Evolutionary conservation across 2,113 vertebrate species (phyloP), one percentile per base, ranked within the genome.

Genomic region (Ceratotherium simum): DNA sequence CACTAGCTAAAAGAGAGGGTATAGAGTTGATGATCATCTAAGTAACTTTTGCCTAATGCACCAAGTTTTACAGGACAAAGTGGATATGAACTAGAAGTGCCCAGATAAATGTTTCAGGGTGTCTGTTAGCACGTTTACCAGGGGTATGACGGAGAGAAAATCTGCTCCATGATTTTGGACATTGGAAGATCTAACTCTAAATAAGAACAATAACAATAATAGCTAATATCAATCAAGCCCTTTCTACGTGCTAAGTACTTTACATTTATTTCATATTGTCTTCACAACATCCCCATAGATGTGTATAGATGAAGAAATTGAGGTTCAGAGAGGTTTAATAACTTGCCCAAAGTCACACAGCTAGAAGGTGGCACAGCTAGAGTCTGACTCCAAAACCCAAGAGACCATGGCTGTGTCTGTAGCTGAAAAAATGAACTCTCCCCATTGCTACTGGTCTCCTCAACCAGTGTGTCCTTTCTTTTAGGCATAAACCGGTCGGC

Each of bases 161-260:
- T 78, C 18, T 46, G 4, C 14, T 73, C 58, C 18, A 12, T 85
- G 60, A 93, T 51, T 81, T 69, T 33, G 42, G 58, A 25, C 31
- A 33, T 25, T 12, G 51, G 14, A 90, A 73, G 64, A 95, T 64
- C 20, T 64, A 92, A 96, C 82, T 65, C 54, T 76, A 90, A 94
- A 62, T 4, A 81, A 79, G 21, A 65, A 54, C 8, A 46, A 33
- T 11, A 91, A n/a, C 27, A 56, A 11, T 33, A 93, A 33, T 1
- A 86, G 54, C 31, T 78, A 93, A 56, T 48, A 70, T 23, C 65
- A 72, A 27, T 80, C 21, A 58, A 70, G 33, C 8, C 25, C 42
- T 91, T 95, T 67, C 48, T 75, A 29, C 1, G 21, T 86, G 78
- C 56, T 69, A 91, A 90, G 4, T 21, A 27, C 58, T 79, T 92